phyloP scores from a whole-genome alignment of 2,797 vertebrate genomes.

The Ispidina picta region DNA sequence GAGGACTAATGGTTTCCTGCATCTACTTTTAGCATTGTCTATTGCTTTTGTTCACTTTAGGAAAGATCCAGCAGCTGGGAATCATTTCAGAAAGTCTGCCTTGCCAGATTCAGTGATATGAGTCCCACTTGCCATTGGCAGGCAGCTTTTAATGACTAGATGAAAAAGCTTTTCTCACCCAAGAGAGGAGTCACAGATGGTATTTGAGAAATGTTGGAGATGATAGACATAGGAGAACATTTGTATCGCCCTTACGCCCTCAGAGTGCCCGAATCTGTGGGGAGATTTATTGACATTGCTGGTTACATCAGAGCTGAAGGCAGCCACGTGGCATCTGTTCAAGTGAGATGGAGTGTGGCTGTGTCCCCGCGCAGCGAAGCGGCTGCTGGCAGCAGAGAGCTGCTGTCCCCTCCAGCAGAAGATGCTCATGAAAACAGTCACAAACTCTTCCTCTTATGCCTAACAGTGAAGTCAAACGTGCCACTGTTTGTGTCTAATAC shows the following conservation, averaged over 20 bases:
- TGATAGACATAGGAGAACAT: background rate
- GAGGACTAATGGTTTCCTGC: constrained; percentile 16
- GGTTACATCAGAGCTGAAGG: constrained; percentile 49
- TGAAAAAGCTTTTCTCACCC: constrained; percentile 34
- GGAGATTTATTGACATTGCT: background rate
- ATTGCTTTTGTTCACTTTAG: constrained; percentile 27
- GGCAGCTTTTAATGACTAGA: constrained; percentile 37
- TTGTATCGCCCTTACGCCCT: background rate
- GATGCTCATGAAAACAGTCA: background rate
- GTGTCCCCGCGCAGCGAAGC: background rate
- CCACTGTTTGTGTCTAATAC: background rate
- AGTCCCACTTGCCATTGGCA: constrained; percentile 37
- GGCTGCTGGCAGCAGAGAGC: background rate
- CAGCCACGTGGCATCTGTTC: background rate
- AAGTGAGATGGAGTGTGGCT: background rate
- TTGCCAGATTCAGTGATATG: constrained; percentile 41
- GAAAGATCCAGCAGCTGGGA: constrained; percentile 57
- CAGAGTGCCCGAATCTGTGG: background rate
- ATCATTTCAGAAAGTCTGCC: constrained; percentile 42
- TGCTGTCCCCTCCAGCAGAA: background rate
- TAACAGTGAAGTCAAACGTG: background rate
- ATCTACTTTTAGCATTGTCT: constrained; percentile 36
- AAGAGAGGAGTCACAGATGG: constrained; percentile 33
- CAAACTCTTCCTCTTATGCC: background rate
- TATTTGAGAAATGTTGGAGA: background rate